Evolutionary conservation across 1,140 invertebrate species (phyloP).

Genomic region (Drosophila pachea): DNA sequence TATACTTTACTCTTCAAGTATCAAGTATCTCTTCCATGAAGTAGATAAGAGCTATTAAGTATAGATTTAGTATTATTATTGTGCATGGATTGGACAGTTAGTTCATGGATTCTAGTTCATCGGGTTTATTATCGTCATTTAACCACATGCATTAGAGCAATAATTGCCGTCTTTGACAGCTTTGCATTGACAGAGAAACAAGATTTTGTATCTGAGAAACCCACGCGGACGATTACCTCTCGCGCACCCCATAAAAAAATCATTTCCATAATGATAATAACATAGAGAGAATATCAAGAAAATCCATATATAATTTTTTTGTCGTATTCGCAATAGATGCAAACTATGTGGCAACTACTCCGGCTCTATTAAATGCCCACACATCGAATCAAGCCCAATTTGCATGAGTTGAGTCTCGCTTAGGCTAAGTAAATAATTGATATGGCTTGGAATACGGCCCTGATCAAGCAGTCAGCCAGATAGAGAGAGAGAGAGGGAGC

Average conservation of each 20-base stretch:
- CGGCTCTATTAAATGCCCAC: constrained; percentile 63
- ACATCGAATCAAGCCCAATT: constrained; percentile 51
- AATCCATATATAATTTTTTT: constrained; percentile 40
- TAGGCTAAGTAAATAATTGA: constrained; percentile 55
- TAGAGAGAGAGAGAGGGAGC: background rate
- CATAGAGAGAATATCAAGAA: constrained; percentile 14
- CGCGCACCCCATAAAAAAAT: constrained; percentile 29
- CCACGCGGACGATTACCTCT: constrained; percentile 33
- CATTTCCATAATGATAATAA: background rate
- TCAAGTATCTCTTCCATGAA: too few relatives aligned
- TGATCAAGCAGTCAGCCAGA: constrained; percentile 24
- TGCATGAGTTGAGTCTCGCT: constrained; percentile 51
- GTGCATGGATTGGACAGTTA: too few relatives aligned
- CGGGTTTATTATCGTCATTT: constrained; percentile 26
- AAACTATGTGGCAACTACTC: constrained; percentile 55
- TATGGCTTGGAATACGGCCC: constrained; percentile 29
- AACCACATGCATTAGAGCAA: constrained; percentile 10
- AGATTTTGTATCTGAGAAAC: constrained; percentile 26
- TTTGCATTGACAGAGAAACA: constrained; percentile 14
- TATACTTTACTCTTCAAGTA: too few relatives aligned
- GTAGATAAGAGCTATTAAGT: too few relatives aligned
- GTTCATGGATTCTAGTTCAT: constrained; percentile 23
- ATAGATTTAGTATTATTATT: too few relatives aligned
- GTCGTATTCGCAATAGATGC: constrained; percentile 54
- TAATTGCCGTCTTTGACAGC: constrained; percentile 20